These are phyloP conservation scores for Drosophila mayri DNA, from an alignment of 1,140 invertebrate genomes.

Conservation along the genomic window DNA sequence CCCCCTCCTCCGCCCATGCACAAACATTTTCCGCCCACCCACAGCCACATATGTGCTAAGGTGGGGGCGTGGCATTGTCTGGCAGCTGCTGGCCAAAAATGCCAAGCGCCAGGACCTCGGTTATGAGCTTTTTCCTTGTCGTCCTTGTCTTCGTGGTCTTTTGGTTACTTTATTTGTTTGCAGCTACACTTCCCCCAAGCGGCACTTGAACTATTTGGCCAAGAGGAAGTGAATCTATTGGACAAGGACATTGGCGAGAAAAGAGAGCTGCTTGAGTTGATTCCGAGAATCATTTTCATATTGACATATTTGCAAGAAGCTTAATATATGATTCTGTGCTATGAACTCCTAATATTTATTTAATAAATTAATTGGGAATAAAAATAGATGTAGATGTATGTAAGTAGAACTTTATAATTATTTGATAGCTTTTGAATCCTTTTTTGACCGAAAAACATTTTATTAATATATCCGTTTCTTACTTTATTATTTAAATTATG, in stretches of 20 bases:
- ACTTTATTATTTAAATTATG: too few species aligned
- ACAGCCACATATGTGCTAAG: constrained; percentile 26
- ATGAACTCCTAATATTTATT: background rate
- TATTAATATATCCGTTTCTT: too few species aligned
- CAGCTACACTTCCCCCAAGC: constrained; percentile 28
- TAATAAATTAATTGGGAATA: background rate
- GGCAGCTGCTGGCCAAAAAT: constrained; percentile 56
- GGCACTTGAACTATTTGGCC: constrained; percentile 30
- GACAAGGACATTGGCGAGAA: background rate
- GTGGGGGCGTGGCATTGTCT: constrained; percentile 49
- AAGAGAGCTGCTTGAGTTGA: background rate
- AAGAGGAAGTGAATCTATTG: constrained; percentile 25
- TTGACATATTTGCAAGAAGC: background rate
- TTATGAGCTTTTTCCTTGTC: constrained; percentile 70
- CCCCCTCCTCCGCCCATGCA: background rate
- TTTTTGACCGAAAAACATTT: background rate
- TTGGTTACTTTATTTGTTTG: constrained; percentile 44
- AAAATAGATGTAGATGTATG: too few species aligned
- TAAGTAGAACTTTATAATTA: background rate
- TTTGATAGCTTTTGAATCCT: background rate
- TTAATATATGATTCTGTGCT: background rate
- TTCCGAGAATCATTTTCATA: constrained; percentile 1
- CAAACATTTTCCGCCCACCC: constrained; percentile 5
- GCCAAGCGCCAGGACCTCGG: constrained; percentile 48
- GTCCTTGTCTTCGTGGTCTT: constrained; percentile 48